Percentiles rank a stretch among this genome's conserved stretches.
Conservation (phyloP, 2,797 vertebrate genomes). For the Coilia nasus region DNA sequence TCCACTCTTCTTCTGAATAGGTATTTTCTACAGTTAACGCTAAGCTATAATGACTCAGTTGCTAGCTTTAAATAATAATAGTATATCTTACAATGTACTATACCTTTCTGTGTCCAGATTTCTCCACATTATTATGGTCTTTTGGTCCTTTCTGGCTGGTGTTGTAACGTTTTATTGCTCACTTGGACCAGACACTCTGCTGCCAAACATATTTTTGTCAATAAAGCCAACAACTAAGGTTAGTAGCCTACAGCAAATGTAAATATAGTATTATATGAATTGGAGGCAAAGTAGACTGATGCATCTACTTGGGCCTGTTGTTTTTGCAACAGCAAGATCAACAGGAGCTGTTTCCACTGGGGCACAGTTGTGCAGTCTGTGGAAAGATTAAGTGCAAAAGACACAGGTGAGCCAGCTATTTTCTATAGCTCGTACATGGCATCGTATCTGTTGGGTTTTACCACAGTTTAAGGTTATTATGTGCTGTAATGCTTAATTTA, state of each 20-base stretch:
- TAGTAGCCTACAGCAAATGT: neutral
- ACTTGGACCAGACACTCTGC: constrained; percentile 86
- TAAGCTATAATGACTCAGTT: neutral
- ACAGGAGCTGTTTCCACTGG: constrained; percentile 89
- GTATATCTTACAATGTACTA: neutral
- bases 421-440: neutral
- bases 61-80: neutral
- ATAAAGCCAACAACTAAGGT: constrained; percentile 90
- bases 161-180: constrained; percentile 92
- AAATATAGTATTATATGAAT: neutral
- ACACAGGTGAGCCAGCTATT: constrained; percentile 82
- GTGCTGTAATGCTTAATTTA: too few relatives aligned
- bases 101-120: constrained; percentile 73
- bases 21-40: constrained; percentile 47
- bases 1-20: constrained; percentile 88
- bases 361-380: constrained; percentile 94
- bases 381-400: constrained; percentile 95
- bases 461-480: neutral
- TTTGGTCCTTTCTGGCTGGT: constrained; percentile 97
- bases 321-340: constrained; percentile 78
- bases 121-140: constrained; percentile 90
- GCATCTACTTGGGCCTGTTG: constrained; percentile 18
- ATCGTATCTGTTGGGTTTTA: neutral
- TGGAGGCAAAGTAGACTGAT: neutral
- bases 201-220: constrained; percentile 88